Evolutionary conservation across 2,888 invertebrate species (phyloP).

Genomic region (Aelia acuminata): DNA sequence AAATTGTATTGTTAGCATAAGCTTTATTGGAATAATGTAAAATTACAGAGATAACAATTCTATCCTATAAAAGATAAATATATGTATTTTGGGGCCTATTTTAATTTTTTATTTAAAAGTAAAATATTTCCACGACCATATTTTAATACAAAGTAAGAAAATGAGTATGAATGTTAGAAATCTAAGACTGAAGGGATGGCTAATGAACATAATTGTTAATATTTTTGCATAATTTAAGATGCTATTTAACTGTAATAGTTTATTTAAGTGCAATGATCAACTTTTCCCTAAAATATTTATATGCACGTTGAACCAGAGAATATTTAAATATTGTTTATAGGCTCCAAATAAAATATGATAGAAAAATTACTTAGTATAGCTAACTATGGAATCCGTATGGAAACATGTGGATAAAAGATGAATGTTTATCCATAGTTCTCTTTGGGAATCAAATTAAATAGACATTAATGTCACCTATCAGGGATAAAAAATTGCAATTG

Average conservation of each 20-base stretch:
- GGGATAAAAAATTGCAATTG: no score
- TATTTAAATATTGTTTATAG: no score
- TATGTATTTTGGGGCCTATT: not conserved
- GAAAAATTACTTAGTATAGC: no score
- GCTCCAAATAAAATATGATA: no score
- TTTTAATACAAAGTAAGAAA: not conserved
- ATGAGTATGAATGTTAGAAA: not conserved
- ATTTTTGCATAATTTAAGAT: not conserved
- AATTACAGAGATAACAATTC: not conserved
- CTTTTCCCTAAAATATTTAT: not conserved
- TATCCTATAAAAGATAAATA: not conserved
- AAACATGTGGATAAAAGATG: no score
- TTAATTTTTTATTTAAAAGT: not conserved
- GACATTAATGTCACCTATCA: no score
- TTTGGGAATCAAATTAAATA: no score
- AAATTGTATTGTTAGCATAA: slow-evolving; percentile 34
- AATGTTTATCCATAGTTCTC: no score
- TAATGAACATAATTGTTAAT: not conserved
- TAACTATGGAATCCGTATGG: no score
- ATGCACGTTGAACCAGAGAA: no score
- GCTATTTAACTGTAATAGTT: not conserved
- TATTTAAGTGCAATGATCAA: not conserved
- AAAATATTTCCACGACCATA: no score
- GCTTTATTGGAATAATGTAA: not conserved
- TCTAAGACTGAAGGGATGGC: not conserved